A percentile compares a stretch with the other conserved stretches of the same genome.
phyloP scores from a whole-genome alignment of 1,140 invertebrate genomes.

The Pseudomyrmex concolor region DNA sequence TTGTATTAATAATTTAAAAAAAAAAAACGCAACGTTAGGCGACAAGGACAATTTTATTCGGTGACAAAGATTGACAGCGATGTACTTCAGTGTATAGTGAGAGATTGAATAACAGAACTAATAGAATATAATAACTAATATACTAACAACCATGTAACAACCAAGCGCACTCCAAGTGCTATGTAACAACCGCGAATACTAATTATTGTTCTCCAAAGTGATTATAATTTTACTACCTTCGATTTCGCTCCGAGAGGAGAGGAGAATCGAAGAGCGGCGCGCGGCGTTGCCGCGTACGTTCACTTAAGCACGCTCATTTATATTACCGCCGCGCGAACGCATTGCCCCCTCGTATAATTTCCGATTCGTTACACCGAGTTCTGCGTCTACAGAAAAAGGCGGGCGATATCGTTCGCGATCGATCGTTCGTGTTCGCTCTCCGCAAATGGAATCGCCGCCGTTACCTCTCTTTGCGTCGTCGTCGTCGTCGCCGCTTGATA shows the following conservation, averaged over 20 bases:
- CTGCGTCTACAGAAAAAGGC: slow-evolving; percentile 31
- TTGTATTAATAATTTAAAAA: too few relatives aligned
- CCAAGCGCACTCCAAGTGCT: background rate
- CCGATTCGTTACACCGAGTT: slow-evolving; percentile 50
- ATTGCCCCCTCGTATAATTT: slow-evolving; percentile 52
- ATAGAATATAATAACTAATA: too few relatives aligned
- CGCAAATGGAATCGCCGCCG: slow-evolving; percentile 16
- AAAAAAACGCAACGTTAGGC: too few relatives aligned
- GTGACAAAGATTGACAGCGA: too few relatives aligned
- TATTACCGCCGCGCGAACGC: slow-evolving; percentile 51
- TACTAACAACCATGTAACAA: too few relatives aligned
- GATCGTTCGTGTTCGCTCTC: background rate
- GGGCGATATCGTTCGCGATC: slow-evolving; percentile 53
- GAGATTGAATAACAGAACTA: background rate
- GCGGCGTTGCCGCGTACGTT: slow-evolving; percentile 40
- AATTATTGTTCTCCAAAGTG: slow-evolving; percentile 10
- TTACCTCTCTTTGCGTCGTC: background rate
- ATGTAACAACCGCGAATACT: slow-evolving; percentile 4
- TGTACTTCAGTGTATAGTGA: too few relatives aligned
- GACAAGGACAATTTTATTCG: too few relatives aligned
- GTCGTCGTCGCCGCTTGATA: slow-evolving; percentile 47
- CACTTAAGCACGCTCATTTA: slow-evolving; percentile 53
- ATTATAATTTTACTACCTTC: slow-evolving; percentile 35
- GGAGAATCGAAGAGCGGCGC: slow-evolving; percentile 23
- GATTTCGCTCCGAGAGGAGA: slow-evolving; percentile 19